Evolutionary conservation across 2,113 vertebrate species (phyloP), one percentile per base, ranked within the genome.

Genomic region (Rhizomys pruinosus): DNA sequence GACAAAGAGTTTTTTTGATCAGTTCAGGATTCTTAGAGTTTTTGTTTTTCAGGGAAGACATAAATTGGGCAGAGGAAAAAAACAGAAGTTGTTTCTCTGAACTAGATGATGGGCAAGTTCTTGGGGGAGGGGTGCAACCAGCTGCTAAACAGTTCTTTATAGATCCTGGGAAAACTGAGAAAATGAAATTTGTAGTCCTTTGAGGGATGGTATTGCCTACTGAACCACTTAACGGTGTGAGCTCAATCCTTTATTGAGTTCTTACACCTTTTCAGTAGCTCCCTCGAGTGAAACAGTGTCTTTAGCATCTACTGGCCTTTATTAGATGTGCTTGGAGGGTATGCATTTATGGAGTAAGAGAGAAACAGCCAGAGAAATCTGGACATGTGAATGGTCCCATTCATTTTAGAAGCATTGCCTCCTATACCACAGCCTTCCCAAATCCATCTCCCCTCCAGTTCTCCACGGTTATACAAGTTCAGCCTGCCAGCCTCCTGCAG

Each of bases 301-400:
- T 90, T 94, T 86, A 20, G 77, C 57, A 88, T 69, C 16, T 10
- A 55, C 16, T 47, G 32, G 61, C 32, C 11, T 29, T 82, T 19
- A 19, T 17, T 61, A 73, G 68, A 74, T 57, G 5, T 84, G 44
- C 69, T 96, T 95, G 72, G 47, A 47, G 77, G 57, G 69, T 77
- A n/a, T 66, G 57, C 2, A 5, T 90, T 88, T 82, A 87, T 63
- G 44, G 74, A 94, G 55, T 44, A 77, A 22, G 52, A 73, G 59
- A 37, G 61, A 7, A 73, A 55, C 23, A 63, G 23, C 25, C 52
- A 57, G 77, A 55, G 64, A 16, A 74, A 84, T 78, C 61, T 71
- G 73, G 72, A 63, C 39, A 87, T 95, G 57, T 96, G 73, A 96
- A 97, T 96, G 94, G 66, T 66, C 44, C 93, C 42, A 94, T 95